These are phyloP conservation scores for Phortica magna DNA, from an alignment of 2,888 invertebrate genomes.

Conservation along the genomic window DNA sequence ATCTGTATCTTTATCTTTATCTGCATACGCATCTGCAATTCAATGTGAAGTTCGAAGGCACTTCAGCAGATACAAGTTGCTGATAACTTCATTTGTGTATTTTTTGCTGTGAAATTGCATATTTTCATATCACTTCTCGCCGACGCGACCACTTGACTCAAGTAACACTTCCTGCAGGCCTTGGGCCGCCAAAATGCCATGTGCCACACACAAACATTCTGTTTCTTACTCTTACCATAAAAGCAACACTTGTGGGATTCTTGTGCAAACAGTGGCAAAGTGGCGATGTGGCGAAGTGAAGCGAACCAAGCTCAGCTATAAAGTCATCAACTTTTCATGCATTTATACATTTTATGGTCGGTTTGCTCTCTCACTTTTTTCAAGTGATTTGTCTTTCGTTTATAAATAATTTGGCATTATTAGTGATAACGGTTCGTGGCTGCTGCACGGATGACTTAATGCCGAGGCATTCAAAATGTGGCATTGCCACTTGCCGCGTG, in stretches of 20 bases:
- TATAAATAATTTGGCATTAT: not conserved
- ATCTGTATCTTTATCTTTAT: not conserved
- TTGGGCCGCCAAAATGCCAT: not conserved
- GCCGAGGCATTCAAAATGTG: no score
- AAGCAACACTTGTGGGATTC: not conserved
- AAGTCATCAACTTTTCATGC: not conserved
- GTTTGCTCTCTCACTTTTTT: not conserved
- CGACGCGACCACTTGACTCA: not conserved
- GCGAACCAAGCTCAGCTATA: not conserved
- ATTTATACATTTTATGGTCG: not conserved
- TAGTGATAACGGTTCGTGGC: not conserved
- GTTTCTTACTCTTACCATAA: not conserved
- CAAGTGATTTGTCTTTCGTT: not conserved
- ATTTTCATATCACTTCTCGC: constrained; percentile 14
- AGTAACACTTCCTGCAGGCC: not conserved
- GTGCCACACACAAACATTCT: no score
- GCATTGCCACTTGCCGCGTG: no score
- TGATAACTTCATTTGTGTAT: constrained; percentile 16
- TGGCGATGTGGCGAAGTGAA: not conserved
- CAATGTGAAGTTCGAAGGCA: not conserved
- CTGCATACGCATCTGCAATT: not conserved
- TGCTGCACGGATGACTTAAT: no score
- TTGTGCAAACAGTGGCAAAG: constrained; percentile 4
- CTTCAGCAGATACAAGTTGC: constrained; percentile 13
- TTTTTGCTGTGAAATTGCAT: not conserved